Percentiles rank a stretch among this genome's conserved stretches.
Evolutionary conservation across 2,113 vertebrate genomes (phyloP).

Genomic region (Osmerus mordax): DNA sequence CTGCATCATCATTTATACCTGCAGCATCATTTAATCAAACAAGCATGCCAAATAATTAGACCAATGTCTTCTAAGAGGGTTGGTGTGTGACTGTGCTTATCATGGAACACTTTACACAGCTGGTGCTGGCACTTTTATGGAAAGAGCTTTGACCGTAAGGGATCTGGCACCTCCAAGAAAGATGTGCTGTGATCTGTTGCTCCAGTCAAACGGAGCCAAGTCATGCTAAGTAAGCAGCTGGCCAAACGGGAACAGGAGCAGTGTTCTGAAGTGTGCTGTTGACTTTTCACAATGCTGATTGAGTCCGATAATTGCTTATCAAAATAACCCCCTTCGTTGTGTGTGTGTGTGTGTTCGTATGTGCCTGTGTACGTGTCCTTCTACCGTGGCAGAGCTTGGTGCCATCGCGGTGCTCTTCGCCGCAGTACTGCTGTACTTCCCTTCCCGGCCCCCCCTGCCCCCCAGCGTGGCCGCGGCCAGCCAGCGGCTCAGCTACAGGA

Average conservation of each 20-base stretch:
- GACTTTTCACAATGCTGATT: neutral
- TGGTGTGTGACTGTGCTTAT: no score
- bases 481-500: slow-evolving; percentile 90
- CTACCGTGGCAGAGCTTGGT: slow-evolving; percentile 79
- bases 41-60: no score
- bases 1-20: no score
- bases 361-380: slow-evolving; percentile 3
- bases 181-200: no score
- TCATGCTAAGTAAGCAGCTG: no score
- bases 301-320: no score
- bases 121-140: slow-evolving; percentile 36
- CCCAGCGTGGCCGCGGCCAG: slow-evolving; percentile 95
- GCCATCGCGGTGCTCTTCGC: slow-evolving; percentile 82
- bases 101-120: neutral
- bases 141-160: slow-evolving; percentile 36
- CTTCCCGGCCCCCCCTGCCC: slow-evolving; percentile 87
- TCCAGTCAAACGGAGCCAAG: no score
- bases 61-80: no score
- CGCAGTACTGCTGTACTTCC: slow-evolving; percentile 86
- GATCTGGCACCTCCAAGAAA: neutral
- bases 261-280: no score
- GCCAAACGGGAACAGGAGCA: no score
- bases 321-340: slow-evolving; percentile 19
- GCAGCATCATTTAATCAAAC: no score
- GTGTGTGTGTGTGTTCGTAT: slow-evolving; percentile 24